These are phyloP conservation scores for Priapulus caudatus DNA, from an alignment of 2,888 invertebrate species.

Conservation along the genomic window DNA sequence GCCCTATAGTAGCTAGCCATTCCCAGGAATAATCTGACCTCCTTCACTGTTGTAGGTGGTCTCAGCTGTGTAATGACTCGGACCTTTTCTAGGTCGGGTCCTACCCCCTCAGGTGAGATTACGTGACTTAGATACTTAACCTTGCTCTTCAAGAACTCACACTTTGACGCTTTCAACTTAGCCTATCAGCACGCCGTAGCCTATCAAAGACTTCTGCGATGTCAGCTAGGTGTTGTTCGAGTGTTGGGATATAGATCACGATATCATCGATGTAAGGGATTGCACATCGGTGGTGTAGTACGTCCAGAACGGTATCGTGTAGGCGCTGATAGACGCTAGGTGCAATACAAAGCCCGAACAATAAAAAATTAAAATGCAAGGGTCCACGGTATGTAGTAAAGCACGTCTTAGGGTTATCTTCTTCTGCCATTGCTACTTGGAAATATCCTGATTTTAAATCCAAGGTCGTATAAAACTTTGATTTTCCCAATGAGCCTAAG, in stretches of 20 bases:
- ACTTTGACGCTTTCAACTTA: not conserved
- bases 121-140: not conserved
- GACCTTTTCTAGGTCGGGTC: not conserved
- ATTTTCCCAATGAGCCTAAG: too few species aligned
- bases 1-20: not conserved
- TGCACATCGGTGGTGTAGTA: too few species aligned
- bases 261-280: not conserved
- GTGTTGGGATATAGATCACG: not conserved
- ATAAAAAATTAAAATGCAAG: too few species aligned
- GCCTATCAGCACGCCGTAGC: not conserved
- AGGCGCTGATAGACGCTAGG: too few species aligned
- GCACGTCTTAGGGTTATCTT: too few species aligned
- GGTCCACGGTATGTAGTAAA: too few species aligned
- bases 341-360: not conserved
- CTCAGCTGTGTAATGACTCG: not conserved
- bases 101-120: not conserved
- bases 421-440: too few species aligned
- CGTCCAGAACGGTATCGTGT: too few species aligned
- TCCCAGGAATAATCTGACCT: not conserved
- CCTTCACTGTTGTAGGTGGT: not conserved
- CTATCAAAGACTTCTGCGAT: not conserved
- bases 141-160: not conserved
- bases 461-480: too few species aligned
- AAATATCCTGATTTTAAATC: too few species aligned
- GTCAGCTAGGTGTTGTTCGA: not conserved